Evolutionary conservation across 2,113 vertebrate genomes (phyloP), one percentile per base, ranked within the genome.

Genomic region (Lates calcarifer): DNA sequence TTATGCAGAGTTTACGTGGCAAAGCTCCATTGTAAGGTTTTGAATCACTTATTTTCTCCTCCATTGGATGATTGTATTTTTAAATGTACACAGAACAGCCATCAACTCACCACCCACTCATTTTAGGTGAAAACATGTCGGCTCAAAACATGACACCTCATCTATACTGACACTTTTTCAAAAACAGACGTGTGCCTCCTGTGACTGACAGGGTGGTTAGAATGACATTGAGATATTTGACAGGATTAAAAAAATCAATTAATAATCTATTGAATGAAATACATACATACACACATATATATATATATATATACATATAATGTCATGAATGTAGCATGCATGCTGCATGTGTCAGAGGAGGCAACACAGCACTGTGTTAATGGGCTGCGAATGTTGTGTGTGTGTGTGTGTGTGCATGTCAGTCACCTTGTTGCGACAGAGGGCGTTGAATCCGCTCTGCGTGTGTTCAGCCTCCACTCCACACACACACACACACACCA

Each of bases 401-500:
- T 65, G 41, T 53, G 29, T 61, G 37, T 47, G 45, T 45, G n/a
- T 53, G 47, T 65, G 43, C 37, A 10, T 70, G 65, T 73, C n/a
- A 61, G 60, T 79, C 74, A 64, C 82, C 72, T 65, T 74, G 62
- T 31, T 60, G 58, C 29, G 11, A 3, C 76, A 79, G 22, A 77
- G 41, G 67, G 45, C 31, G 47, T 65, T 51, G 26, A 74, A 65
- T 62, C 60, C 1, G 6, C 87, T 72, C 79, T 74, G 29, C 71
- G 26, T 65, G 82, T 56, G 13, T 70, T 81, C 81, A 58, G 35
- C 62, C 63, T 17, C n/a, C 45, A 56, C 12, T 0, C 66, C 37
- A 51, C 64, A 53, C 45, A 68, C 39, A 29, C 57, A 28, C 20
- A 15, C 6, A 22, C 83, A 51, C 84, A n/a, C 72, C 1, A 33